These are phyloP conservation scores for Lepus americanus DNA, from an alignment of 2,113 vertebrate genomes.

Conservation along the genomic window DNA sequence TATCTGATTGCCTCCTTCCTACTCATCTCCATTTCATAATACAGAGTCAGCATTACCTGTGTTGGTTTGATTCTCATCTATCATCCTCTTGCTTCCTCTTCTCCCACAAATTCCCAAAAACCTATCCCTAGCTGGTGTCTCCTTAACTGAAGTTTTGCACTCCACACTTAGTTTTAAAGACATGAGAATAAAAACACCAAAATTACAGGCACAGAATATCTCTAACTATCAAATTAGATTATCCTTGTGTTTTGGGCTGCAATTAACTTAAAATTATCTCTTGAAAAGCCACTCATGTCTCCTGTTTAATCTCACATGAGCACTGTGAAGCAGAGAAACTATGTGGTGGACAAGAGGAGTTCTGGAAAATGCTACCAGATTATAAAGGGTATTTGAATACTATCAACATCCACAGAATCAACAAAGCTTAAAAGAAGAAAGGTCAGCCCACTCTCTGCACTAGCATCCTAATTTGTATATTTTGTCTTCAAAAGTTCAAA, in stretches of 20 bases:
- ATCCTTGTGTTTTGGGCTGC: constrained; percentile 74
- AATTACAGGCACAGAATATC: constrained; percentile 45
- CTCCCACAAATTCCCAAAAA: background rate
- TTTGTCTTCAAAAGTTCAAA: background rate
- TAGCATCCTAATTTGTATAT: background rate
- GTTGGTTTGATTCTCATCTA: background rate
- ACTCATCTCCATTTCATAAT: background rate
- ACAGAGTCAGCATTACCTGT: background rate
- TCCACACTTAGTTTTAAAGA: constrained; percentile 56
- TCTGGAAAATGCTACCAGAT: constrained; percentile 38
- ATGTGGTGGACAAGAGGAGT: constrained; percentile 31
- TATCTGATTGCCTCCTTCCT: background rate
- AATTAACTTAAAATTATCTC: constrained; percentile 71
- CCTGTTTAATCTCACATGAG: constrained; percentile 72
- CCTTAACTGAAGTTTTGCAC: constrained; percentile 64
- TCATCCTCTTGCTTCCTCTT: background rate
- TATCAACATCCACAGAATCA: constrained; percentile 54
- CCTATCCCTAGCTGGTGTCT: background rate
- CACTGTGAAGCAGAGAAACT: constrained; percentile 59
- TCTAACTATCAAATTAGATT: constrained; percentile 80
- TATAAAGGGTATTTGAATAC: constrained; percentile 58
- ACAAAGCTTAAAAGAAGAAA: background rate
- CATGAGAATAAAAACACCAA: constrained; percentile 50
- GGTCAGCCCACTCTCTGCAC: background rate
- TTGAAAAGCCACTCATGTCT: constrained; percentile 60